A percentile compares a stretch with the other conserved stretches of the same genome.
Conservation (phyloP, 23 tunicate species). For the Phallusia fumigata region DNA sequence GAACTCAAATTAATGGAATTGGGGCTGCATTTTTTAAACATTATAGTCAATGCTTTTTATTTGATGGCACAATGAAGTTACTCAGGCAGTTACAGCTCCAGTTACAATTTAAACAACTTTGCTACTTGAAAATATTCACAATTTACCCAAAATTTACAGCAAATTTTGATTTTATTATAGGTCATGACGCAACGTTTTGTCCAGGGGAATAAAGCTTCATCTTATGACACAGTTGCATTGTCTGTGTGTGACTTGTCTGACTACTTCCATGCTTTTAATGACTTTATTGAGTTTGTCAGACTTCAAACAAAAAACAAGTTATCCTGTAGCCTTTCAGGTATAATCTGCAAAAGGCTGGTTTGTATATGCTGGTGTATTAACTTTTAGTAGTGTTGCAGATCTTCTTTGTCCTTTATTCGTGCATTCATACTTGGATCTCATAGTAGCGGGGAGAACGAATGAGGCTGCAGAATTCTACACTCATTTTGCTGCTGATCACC, state of each 20-base stretch:
- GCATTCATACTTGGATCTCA: slow-evolving; percentile 37
- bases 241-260: background rate
- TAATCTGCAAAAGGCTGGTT: background rate
- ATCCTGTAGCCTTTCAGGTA: background rate
- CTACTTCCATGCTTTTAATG: background rate
- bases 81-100: too few relatives aligned
- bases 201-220: background rate
- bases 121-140: background rate
- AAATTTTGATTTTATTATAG: background rate
- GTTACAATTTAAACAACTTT: background rate
- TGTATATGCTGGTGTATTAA: background rate
- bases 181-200: background rate
- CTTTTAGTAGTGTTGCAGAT: slow-evolving; percentile 4
- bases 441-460: slow-evolving; percentile 7
- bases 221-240: background rate
- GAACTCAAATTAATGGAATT: too few relatives aligned
- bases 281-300: background rate
- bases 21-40: too few relatives aligned
- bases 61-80: too few relatives aligned
- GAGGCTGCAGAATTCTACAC: background rate
- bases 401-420: slow-evolving; percentile 38
- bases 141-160: background rate
- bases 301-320: background rate
- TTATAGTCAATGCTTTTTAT: too few relatives aligned
- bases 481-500: background rate